Evolutionary conservation across 1,140 invertebrate genomes (phyloP).

Genomic region (Drosophila insularis): DNA sequence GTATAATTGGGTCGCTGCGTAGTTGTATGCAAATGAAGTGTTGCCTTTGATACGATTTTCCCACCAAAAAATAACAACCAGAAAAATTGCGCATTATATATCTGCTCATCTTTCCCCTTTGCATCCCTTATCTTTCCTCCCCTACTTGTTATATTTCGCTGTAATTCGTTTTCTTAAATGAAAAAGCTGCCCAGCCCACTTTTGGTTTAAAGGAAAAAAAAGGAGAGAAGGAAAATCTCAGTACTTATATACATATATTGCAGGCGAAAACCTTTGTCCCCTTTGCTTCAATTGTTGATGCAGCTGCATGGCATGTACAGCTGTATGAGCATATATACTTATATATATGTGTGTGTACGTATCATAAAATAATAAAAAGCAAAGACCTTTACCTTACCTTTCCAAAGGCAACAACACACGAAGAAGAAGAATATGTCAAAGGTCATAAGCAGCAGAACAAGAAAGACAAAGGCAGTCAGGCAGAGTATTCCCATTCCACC

Average conservation of each 20-base stretch:
- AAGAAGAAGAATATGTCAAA: conserved; percentile 66
- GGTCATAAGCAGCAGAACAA: conserved; percentile 65
- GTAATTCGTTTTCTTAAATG: background rate
- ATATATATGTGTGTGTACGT: conserved; percentile 33
- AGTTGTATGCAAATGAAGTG: background rate
- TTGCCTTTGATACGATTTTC: background rate
- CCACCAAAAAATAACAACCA: background rate
- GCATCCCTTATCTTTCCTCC: background rate
- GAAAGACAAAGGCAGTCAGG: conserved; percentile 43
- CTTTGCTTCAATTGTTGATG: conserved; percentile 8
- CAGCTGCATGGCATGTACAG: conserved; percentile 11
- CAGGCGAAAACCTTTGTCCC: background rate
- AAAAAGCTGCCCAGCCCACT: conserved; percentile 14
- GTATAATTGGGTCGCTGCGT: background rate
- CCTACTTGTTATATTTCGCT: background rate
- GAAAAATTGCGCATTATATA: background rate
- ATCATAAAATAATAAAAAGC: conserved; percentile 46
- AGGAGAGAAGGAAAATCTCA: conserved; percentile 2
- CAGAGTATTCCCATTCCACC: conserved; percentile 39
- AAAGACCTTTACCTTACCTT: conserved; percentile 41
- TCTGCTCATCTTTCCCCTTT: background rate
- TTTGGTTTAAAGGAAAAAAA: background rate
- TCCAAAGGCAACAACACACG: conserved; percentile 49
- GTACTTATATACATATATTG: background rate
- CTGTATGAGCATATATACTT: conserved; percentile 3